phyloP scores from a whole-genome alignment of 2,888 invertebrate species.

The Apoda limacodes region DNA sequence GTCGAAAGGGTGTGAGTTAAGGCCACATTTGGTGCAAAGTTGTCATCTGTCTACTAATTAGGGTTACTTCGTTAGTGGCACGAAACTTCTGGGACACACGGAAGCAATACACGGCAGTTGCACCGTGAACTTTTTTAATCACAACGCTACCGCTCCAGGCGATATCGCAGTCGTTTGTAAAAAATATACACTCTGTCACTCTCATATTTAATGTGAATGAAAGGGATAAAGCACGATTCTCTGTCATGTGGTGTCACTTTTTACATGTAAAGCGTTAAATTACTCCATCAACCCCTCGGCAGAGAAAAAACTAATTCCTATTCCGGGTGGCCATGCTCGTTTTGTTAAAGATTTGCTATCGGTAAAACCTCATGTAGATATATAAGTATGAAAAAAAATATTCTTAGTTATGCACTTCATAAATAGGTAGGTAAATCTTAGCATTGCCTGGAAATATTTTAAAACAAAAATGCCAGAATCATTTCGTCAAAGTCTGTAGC shows the following conservation, averaged over 20 bases:
- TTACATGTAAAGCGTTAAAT: slow-evolving; percentile 52
- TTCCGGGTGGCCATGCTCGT: slow-evolving; percentile 57
- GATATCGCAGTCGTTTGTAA: slow-evolving; percentile 24
- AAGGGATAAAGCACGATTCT: slow-evolving; percentile 28
- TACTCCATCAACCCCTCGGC: slow-evolving; percentile 61
- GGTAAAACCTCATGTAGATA: no score
- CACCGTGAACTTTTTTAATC: slow-evolving; percentile 52
- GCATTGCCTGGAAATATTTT: no score
- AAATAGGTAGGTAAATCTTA: no score
- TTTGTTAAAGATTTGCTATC: no score
- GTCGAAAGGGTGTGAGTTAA: background rate
- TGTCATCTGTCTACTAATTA: slow-evolving; percentile 28
- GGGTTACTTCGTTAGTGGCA: slow-evolving; percentile 26
- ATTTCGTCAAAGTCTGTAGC: no score
- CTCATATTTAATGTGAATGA: slow-evolving; percentile 34
- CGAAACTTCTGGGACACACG: slow-evolving; percentile 23
- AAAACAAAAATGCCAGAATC: no score
- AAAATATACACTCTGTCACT: slow-evolving; percentile 31
- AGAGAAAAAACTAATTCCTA: slow-evolving; percentile 58
- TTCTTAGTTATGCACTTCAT: no score
- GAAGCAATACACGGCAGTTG: slow-evolving; percentile 49
- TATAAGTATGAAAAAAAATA: no score
- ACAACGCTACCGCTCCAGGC: slow-evolving; percentile 40
- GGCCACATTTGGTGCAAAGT: background rate
- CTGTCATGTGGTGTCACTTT: slow-evolving; percentile 54